A percentile compares a stretch with the other conserved stretches of the same genome.
Evolutionary conservation across 1,140 invertebrate species (phyloP).

Genomic region (Brachionus calyciflorus): DNA sequence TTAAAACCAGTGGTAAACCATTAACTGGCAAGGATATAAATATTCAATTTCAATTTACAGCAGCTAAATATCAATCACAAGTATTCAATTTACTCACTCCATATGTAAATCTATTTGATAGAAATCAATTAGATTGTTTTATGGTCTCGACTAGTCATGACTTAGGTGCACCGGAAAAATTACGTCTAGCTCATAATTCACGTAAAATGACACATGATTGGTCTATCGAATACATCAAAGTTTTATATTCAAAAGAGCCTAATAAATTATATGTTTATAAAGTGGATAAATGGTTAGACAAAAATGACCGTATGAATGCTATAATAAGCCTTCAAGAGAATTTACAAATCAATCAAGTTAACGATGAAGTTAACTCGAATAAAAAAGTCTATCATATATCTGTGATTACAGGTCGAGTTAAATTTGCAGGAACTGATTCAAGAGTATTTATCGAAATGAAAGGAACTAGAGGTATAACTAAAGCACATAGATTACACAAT

Average conservation of each 20-base stretch:
- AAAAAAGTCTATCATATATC: slow-evolving; percentile 59
- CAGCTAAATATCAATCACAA: not conserved
- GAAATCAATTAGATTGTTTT: slow-evolving; percentile 26
- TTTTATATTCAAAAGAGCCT: slow-evolving; percentile 27
- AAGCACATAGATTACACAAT: slow-evolving; percentile 51
- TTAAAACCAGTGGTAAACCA: not conserved
- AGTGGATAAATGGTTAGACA: slow-evolving; percentile 33
- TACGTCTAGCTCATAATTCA: not conserved
- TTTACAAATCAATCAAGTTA: not conserved
- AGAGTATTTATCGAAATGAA: slow-evolving; percentile 56
- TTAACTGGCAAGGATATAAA: not conserved
- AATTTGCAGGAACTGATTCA: slow-evolving; percentile 56
- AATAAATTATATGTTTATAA: slow-evolving; percentile 16
- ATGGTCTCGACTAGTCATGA: slow-evolving; percentile 3
- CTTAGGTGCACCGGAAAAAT: slow-evolving; percentile 26
- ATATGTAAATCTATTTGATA: slow-evolving; percentile 42
- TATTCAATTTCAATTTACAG: slow-evolving; percentile 32
- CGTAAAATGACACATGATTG: slow-evolving; percentile 2
- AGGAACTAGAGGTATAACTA: slow-evolving; percentile 58
- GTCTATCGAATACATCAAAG: slow-evolving; percentile 5
- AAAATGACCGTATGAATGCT: slow-evolving; percentile 9
- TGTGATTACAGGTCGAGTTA: slow-evolving; percentile 55
- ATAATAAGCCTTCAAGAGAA: not conserved
- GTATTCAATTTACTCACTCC: slow-evolving; percentile 40
- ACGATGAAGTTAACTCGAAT: not conserved